Evolutionary conservation across 1,140 invertebrate genomes (phyloP).

Genomic region (Pseudomyrmex sp.): DNA sequence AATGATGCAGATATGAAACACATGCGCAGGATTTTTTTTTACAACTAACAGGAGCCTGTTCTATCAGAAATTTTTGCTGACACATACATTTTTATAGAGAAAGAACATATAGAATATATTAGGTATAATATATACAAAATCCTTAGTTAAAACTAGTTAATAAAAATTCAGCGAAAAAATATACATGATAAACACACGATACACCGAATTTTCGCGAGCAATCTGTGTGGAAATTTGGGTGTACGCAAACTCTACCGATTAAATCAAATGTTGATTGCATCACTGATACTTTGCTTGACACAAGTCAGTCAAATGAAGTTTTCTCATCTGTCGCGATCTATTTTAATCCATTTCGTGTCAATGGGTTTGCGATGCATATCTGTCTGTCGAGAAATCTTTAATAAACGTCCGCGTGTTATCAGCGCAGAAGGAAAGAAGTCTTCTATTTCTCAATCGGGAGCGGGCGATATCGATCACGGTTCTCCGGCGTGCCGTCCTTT

Average conservation of each 20-base stretch:
- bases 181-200: too few species aligned
- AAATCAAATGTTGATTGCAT: conserved; percentile 30
- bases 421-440: conserved; percentile 16
- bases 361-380: conserved; percentile 14
- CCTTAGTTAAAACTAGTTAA: too few species aligned
- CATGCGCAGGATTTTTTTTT: not conserved
- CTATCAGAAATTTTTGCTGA: conserved; percentile 4
- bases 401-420: conserved; percentile 58
- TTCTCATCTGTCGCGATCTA: not conserved
- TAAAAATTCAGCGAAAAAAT: too few species aligned
- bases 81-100: too few species aligned
- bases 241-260: not conserved
- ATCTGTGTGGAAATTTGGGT: too few species aligned
- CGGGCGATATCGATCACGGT: conserved; percentile 55
- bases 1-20: conserved; percentile 39
- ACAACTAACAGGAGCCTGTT: not conserved
- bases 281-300: conserved; percentile 15
- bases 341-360: conserved; percentile 8
- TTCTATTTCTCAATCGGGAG: conserved; percentile 61
- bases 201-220: too few species aligned
- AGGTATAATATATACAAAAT: too few species aligned
- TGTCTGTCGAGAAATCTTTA: conserved; percentile 23
- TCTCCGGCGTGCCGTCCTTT: not conserved
- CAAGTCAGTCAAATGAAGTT: conserved; percentile 27
- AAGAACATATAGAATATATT: not conserved